Percentiles rank a stretch among this genome's conserved stretches.
Conservation (phyloP, 2,888 invertebrate genomes). For the Caenorhabditis angaria region DNA sequence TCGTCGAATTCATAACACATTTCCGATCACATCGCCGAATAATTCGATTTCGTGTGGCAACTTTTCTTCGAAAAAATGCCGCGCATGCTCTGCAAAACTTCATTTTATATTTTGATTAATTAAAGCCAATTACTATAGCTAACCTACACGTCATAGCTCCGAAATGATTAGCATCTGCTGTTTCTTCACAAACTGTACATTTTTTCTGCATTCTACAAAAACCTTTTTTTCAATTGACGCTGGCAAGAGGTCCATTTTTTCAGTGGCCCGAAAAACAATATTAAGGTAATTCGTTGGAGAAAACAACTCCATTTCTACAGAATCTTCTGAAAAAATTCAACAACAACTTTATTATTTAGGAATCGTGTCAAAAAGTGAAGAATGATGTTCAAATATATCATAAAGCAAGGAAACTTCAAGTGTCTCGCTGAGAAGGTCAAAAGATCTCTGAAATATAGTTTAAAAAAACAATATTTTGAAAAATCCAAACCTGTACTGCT, state of each 20-base stretch:
- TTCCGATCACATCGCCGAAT: conserved; percentile 29
- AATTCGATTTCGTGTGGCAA: conserved; percentile 23
- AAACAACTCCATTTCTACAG: too few species aligned
- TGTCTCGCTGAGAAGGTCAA: conserved; percentile 27
- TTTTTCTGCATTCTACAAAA: neutral
- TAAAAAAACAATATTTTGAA: too few species aligned
- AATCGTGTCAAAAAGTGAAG: conserved; percentile 27
- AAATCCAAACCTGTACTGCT: too few species aligned
- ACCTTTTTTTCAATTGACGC: neutral
- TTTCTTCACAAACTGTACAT: neutral
- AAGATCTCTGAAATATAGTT: conserved; percentile 11
- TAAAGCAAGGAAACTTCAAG: conserved; percentile 35
- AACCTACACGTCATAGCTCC: neutral
- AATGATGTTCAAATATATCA: conserved; percentile 29
- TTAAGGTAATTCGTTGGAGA: too few species aligned
- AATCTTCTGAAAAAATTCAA: too few species aligned
- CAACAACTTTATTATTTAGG: too few species aligned
- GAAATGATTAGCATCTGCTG: neutral
- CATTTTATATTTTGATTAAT: neutral
- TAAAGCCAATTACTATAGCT: neutral
- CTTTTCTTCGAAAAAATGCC: conserved; percentile 38
- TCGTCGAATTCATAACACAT: conserved; percentile 22
- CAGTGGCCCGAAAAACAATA: too few species aligned
- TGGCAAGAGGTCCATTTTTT: neutral
- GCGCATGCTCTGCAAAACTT: conserved; percentile 34